Conservation (phyloP, 1,140 invertebrate genomes). For the Panagrolaimus sp. region DNA sequence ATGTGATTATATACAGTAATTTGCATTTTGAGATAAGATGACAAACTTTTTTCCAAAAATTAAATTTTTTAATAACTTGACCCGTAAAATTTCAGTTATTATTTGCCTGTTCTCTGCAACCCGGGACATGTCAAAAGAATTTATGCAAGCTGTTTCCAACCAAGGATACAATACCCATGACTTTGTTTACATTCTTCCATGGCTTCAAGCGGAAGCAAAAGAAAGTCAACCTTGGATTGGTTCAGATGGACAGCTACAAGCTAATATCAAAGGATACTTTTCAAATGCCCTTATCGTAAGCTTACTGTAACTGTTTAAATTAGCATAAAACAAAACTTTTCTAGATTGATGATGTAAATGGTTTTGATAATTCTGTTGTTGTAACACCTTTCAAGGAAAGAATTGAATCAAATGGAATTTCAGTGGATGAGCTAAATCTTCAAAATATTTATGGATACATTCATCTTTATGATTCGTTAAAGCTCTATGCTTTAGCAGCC, state of each 20-base stretch:
- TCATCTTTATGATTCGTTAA: slow-evolving; percentile 49
- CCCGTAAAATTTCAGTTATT: slow-evolving; percentile 41
- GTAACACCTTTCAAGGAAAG: slow-evolving; percentile 44
- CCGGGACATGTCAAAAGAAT: slow-evolving; percentile 46
- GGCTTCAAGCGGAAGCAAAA: slow-evolving; percentile 53
- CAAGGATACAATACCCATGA: slow-evolving; percentile 45
- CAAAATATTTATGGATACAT: slow-evolving; percentile 52
- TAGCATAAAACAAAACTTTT: no score
- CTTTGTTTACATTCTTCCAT: slow-evolving; percentile 52
- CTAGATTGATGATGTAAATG: slow-evolving; percentile 53
- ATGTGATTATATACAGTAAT: slow-evolving; percentile 27
- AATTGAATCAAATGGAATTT: slow-evolving; percentile 44
- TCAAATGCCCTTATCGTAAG: slow-evolving; percentile 47
- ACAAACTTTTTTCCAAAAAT: background rate
- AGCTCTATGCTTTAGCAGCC: slow-evolving; percentile 45
- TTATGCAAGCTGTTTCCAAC: slow-evolving; percentile 41
- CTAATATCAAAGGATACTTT: slow-evolving; percentile 48
- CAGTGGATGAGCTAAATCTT: slow-evolving; percentile 26
- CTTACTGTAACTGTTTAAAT: background rate
- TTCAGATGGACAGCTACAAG: slow-evolving; percentile 40
- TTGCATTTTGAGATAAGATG: background rate
- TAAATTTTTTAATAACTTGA: background rate
- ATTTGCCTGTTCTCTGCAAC: slow-evolving; percentile 50
- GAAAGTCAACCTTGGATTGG: slow-evolving; percentile 46
- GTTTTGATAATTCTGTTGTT: slow-evolving; percentile 48